Evolutionary conservation across 2,888 invertebrate species (phyloP).

Genomic region (Tenthredo notha): DNA sequence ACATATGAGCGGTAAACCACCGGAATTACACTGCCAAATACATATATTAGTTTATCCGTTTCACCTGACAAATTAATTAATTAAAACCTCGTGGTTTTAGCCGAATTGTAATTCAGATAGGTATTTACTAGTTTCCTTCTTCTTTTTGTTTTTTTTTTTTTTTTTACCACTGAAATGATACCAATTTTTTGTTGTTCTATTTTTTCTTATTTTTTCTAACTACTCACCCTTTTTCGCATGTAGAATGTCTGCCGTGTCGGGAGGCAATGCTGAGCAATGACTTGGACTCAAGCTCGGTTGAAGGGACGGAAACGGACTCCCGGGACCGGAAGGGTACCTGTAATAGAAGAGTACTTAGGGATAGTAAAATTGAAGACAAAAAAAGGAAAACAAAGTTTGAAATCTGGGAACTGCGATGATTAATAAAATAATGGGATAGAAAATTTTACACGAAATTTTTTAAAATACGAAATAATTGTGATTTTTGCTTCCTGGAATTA

Average conservation of each 20-base stretch:
- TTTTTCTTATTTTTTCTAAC: neutral
- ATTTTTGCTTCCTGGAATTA: neutral
- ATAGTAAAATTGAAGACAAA: neutral
- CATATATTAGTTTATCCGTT: constrained; percentile 72
- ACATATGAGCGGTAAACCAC: constrained; percentile 71
- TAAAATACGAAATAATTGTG: neutral
- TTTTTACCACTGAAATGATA: neutral
- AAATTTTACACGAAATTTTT: neutral
- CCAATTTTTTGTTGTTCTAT: neutral
- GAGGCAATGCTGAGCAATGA: constrained; percentile 78
- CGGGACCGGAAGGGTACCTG: constrained; percentile 82
- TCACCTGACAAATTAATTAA: constrained; percentile 75
- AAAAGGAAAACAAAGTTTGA: neutral
- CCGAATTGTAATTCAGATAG: constrained; percentile 1
- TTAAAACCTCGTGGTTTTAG: constrained; percentile 70
- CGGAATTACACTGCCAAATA: constrained; percentile 61
- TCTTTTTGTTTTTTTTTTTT: neutral
- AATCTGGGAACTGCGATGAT: neutral
- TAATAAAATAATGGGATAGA: neutral
- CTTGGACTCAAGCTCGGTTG: constrained; percentile 82
- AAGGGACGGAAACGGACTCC: constrained; percentile 81
- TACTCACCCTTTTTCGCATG: constrained; percentile 81
- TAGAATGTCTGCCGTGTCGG: constrained; percentile 82
- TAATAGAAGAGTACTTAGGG: constrained; percentile 9
- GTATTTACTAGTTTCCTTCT: neutral